Base-by-base conservation (phyloP, 2,113 vertebrate species). In the Nymphicus hollandicus region DNA sequence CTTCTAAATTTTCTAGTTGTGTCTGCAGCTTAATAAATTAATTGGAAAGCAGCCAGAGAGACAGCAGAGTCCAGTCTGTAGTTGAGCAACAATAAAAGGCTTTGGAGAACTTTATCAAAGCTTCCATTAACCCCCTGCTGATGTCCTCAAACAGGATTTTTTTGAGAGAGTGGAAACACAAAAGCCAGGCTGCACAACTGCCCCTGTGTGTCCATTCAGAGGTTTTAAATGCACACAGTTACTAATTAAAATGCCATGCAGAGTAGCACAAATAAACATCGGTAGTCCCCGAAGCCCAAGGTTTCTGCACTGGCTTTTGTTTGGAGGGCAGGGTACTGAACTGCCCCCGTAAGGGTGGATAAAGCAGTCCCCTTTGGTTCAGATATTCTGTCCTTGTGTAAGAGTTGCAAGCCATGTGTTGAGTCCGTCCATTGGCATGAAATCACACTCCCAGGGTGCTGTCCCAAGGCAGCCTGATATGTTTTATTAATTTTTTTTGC, bases 81-180 rank as follows among this genome's bases (percentile, higher is more conserved):
- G 94, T 92, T 97, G 94, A 98, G 93, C 93, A 95, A 96, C 95
- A 94, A 82, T 95, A 91, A 96, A 96, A 97, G 96, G 93, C 96
- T 95, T 94, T 25, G 50, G 93, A 96, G 91, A 96, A 96, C 95
- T 95, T 97, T 97, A 96, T 98, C 96, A 98, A 97, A 97, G 96
- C 90, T 95, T 95, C 92, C 81, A 97, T 98, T 98, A 98, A 96
- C 97, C 95, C 91, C 97, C 96, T 65, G 88, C 96, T 93, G 96
- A 70, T 97, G 82, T 95, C 96, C 94, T 97, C 86, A 96, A 97
- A 93, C 89, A 87, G 78, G 53, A 91, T 77, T 95, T 96, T 95
- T 93, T 92, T 92, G 56, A 95, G 94, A 73, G 81, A 83, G 17
- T 53, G 50, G 94, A 94, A 92, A 47, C 83, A 96, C 93, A 97